Evolutionary conservation across 1,140 invertebrate species (phyloP), one percentile per base, ranked within the genome.

Genomic region (Papilio machaon): DNA sequence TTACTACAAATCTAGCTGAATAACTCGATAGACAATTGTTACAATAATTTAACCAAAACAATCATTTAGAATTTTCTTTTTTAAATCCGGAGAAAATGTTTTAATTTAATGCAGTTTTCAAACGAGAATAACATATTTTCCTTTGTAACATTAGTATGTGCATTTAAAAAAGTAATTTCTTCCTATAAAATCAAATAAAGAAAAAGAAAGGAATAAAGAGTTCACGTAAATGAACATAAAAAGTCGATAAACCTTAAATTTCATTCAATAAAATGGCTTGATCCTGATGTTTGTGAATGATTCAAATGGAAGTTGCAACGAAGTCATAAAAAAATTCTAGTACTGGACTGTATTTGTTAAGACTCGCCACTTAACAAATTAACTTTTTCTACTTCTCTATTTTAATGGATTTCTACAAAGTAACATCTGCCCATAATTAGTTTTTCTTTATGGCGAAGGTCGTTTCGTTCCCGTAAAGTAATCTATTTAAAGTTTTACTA

Each of bases 371-470:
- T 70, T 38, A 38, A 70, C 30, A 70, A 70, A 70, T 70, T 70
- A 70, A 70, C 64, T 70, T 70, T 70, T 70, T 70, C 64, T 70
- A 38, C 64, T 35, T 70, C 3, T 30, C 64, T 70, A 10, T 70
- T 70, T 70, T 70, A 70, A 70, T 70, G 64, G 64, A 35, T 70
- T 70, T 70, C 64, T 70, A 70, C 64, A 70, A 70, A 70, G 64
- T 70, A 35, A 15, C 64, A 70, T 70, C 64, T 70, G 64, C 13
- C 64, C 64, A 35, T 70, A 70, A 70, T 70, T 35, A 70, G 64
- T 70, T 70, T 70, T 70, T 70, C 64, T 70, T 70, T 35, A 70
- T 70, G 35, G 64, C 64, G 35, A 70, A 70, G 23, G 30, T 70
- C 64, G 23, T 35, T 70, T 70, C 64, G 13, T 70, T 70, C 64